Evolutionary conservation across 1,140 invertebrate genomes (phyloP).

Genomic region (Pseudomyrmex pallidus): DNA sequence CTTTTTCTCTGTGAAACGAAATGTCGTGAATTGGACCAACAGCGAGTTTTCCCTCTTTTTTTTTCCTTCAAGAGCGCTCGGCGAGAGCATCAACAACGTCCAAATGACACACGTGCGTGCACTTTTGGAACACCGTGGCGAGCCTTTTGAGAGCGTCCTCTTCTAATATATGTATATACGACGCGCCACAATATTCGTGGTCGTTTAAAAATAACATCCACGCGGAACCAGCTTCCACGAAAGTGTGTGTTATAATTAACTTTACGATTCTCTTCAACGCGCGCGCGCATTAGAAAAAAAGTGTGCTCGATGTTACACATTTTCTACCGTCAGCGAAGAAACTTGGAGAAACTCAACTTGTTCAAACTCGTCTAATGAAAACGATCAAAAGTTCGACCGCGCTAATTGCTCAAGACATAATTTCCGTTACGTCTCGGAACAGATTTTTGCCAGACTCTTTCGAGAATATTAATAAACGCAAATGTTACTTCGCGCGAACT

Average conservation of each 20-base stretch:
- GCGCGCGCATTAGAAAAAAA: not conserved
- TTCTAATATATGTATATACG: conserved; percentile 3
- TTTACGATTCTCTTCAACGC: conserved; percentile 5
- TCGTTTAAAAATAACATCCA: conserved; percentile 51
- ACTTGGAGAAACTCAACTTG: conserved; percentile 26
- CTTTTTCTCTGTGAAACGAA: conserved; percentile 19
- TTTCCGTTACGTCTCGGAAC: conserved; percentile 4
- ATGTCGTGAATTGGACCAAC: not conserved
- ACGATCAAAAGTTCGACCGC: conserved; percentile 16
- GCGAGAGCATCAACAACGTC: not conserved
- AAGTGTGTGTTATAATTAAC: conserved; percentile 51
- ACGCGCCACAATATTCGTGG: conserved; percentile 36
- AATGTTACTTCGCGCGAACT: conserved; percentile 17
- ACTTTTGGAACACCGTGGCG: conserved; percentile 14
- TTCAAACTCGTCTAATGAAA: conserved; percentile 37
- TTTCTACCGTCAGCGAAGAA: not conserved
- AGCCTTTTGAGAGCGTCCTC: conserved; percentile 18
- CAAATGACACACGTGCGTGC: conserved; percentile 13
- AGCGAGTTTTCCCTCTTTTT: not conserved
- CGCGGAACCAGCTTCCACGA: not conserved
- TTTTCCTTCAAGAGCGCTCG: not conserved
- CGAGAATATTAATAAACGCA: not conserved
- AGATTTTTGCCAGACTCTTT: conserved; percentile 17
- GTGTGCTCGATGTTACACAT: not conserved
- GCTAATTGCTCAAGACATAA: conserved; percentile 33